Conservation (phyloP, 2,888 invertebrate species). For the Asteroscopus sphinx region DNA sequence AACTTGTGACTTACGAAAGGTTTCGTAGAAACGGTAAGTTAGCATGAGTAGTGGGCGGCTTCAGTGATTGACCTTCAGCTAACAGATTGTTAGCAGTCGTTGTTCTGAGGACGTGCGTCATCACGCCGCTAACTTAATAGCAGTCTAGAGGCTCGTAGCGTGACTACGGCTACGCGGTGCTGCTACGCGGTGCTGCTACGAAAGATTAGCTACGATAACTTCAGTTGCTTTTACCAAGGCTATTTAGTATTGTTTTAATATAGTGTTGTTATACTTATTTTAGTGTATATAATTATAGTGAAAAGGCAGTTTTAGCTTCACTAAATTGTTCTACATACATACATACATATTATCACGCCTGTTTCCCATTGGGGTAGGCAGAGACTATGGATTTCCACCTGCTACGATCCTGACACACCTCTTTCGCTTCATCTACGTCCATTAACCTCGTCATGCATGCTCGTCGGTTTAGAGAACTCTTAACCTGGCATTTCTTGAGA, state of each 20-base stretch:
- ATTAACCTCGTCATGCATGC: too few species aligned
- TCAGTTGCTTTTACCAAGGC: neutral
- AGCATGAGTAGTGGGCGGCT: neutral
- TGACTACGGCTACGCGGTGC: slow-evolving; percentile 28
- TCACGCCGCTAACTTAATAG: slow-evolving; percentile 32
- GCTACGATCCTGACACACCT: too few species aligned
- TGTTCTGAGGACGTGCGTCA: slow-evolving; percentile 51
- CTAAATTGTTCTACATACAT: too few species aligned
- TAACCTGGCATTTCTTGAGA: too few species aligned
- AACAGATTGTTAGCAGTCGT: slow-evolving; percentile 34
- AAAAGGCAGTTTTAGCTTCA: neutral
- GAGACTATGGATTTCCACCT: too few species aligned
- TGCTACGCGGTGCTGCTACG: slow-evolving; percentile 19
- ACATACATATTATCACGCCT: too few species aligned
- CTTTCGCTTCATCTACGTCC: too few species aligned
- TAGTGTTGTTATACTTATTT: neutral
- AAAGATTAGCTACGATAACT: slow-evolving; percentile 6
- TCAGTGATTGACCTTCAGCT: slow-evolving; percentile 28
- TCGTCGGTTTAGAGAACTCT: too few species aligned
- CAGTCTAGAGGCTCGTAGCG: slow-evolving; percentile 35
- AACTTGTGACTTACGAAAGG: too few species aligned
- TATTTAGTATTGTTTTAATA: slow-evolving; percentile 3
- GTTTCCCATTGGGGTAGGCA: too few species aligned
- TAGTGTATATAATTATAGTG: neutral
- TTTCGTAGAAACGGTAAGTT: neutral